Evolutionary conservation across 2,888 invertebrate genomes (phyloP).

Genomic region (Noctua pronuba): DNA sequence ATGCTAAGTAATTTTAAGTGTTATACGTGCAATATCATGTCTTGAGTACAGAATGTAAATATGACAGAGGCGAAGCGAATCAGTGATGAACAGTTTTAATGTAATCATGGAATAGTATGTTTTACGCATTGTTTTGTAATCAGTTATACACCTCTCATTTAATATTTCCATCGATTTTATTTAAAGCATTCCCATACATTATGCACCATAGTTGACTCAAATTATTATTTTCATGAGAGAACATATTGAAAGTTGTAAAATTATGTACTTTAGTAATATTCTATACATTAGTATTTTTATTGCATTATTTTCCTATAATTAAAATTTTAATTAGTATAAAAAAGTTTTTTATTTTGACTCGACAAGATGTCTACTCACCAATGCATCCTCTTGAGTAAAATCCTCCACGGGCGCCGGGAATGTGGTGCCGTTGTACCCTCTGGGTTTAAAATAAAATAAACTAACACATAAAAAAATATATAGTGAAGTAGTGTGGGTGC

Average conservation of each 20-base stretch:
- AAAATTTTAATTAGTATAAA: slow-evolving; percentile 81
- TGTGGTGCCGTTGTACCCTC: too few relatives aligned
- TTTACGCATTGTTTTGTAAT: slow-evolving; percentile 75
- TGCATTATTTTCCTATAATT: slow-evolving; percentile 89
- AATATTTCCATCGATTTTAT: slow-evolving; percentile 83
- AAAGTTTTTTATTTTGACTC: slow-evolving; percentile 59
- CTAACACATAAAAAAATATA: too few relatives aligned
- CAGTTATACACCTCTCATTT: slow-evolving; percentile 74
- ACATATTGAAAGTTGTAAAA: slow-evolving; percentile 79
- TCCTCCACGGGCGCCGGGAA: too few relatives aligned
- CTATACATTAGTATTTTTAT: slow-evolving; percentile 88
- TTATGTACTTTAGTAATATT: slow-evolving; percentile 85
- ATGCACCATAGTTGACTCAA: slow-evolving; percentile 77
- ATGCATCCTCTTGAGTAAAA: background rate
- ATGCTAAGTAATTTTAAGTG: slow-evolving; percentile 87
- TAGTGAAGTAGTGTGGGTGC: too few relatives aligned
- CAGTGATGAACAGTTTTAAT: slow-evolving; percentile 67
- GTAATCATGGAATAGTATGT: slow-evolving; percentile 71
- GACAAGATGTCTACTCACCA: background rate
- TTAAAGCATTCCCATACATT: slow-evolving; percentile 86
- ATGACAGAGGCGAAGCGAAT: slow-evolving; percentile 67
- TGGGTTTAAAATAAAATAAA: too few relatives aligned
- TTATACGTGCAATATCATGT: slow-evolving; percentile 88
- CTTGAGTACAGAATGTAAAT: slow-evolving; percentile 82
- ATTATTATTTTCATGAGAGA: slow-evolving; percentile 76